Evolutionary conservation across 2,113 vertebrate species (phyloP).

Genomic region (Microtus richardsoni): DNA sequence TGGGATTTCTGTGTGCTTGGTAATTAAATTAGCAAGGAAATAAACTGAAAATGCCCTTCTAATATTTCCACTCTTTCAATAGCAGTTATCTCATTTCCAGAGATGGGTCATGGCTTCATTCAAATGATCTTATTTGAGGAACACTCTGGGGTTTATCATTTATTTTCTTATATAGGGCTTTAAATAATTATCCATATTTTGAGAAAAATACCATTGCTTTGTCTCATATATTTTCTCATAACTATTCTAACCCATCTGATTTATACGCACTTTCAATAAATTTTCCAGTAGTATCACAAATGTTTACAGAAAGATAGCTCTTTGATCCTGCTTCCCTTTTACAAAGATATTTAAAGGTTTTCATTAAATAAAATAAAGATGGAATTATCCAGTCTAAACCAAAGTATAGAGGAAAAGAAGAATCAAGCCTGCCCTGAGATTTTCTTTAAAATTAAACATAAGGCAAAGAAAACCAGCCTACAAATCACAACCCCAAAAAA

Average conservation of each 20-base stretch:
- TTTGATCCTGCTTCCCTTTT: background rate
- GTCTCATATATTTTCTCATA: background rate
- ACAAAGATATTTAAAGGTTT: background rate
- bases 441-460: background rate
- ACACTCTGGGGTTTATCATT: background rate
- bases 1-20: background rate
- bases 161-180: background rate
- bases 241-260: background rate
- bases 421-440: background rate
- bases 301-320: background rate
- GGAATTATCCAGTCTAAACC: background rate
- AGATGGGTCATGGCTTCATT: background rate
- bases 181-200: background rate
- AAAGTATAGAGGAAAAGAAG: background rate
- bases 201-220: background rate
- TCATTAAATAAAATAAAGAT: slow-evolving; percentile 17
- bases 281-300: background rate
- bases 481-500: too few relatives aligned
- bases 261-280: background rate
- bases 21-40: background rate
- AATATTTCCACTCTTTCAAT: background rate
- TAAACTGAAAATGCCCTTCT: background rate
- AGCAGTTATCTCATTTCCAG: background rate
- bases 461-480: too few relatives aligned
- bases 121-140: background rate